These are phyloP conservation scores for Sminthopsis crassicaudata DNA, from an alignment of 2,113 vertebrate species.

Conservation along the genomic window DNA sequence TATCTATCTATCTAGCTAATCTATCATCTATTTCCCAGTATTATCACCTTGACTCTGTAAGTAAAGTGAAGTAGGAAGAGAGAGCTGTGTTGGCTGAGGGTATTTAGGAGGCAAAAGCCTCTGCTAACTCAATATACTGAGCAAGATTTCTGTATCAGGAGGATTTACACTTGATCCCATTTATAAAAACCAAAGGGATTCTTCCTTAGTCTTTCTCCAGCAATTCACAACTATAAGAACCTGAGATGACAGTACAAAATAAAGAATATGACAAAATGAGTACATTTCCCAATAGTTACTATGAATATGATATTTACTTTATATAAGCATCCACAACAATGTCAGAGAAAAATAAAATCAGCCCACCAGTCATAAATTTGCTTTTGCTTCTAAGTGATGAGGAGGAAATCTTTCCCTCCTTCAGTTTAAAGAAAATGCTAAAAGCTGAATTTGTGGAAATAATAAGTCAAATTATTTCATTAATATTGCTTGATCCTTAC, in stretches of 20 bases:
- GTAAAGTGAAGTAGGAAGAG: not conserved
- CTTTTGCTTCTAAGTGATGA: not conserved
- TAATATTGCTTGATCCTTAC: not conserved
- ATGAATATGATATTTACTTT: not conserved
- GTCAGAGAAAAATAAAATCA: not conserved
- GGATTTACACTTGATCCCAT: not conserved
- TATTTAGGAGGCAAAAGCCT: not conserved
- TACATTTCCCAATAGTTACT: not conserved
- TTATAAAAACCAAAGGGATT: not conserved
- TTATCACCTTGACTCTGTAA: not conserved
- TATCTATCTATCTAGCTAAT: no score
- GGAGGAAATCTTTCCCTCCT: not conserved
- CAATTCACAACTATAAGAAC: not conserved
- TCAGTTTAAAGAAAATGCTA: not conserved
- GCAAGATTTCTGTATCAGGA: not conserved
- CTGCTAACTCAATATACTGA: not conserved
- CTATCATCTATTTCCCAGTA: not conserved
- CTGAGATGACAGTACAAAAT: not conserved
- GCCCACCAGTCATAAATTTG: not conserved
- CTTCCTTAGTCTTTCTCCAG: slow-evolving; percentile 8
- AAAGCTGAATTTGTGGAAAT: slow-evolving; percentile 37
- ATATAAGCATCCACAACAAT: not conserved
- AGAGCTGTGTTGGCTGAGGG: not conserved
- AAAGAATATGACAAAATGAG: not conserved
- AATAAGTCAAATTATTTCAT: slow-evolving; percentile 18